Evolutionary conservation across 2,888 invertebrate genomes (phyloP), one percentile per base, ranked within the genome.

Genomic region (Agriotes lineatus): DNA sequence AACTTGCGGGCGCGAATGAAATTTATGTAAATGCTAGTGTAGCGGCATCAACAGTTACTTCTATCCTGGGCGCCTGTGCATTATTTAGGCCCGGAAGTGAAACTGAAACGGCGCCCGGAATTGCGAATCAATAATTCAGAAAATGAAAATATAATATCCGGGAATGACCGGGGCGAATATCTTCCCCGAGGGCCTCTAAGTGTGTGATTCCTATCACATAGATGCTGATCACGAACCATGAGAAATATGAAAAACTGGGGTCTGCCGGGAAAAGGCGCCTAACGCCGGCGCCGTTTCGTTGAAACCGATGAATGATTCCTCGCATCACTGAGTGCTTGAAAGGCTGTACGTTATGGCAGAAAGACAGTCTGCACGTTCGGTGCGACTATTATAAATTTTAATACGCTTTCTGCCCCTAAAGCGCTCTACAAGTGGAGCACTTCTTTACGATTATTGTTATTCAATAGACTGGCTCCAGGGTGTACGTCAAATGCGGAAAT

Each of bases 181-280:
- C 33, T 16, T 52, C 52, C 52, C 52, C 18, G 18, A 48, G 52
- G 52, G 33, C 33, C 33, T 33, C 52, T 33, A 61, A 69, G 64
- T 61, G 63, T 66, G 60, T 59, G 50, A 59, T 72, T 66, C 58
- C 67, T 66, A 62, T 59, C 50, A 63, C 66, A 64, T 62, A 66
- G 64, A 74, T 74, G 74, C 79, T 44, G 75, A 76, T 77, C 79
- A 79, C 79, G 77, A 73, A 75, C 73, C 69, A 71, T 72, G 74
- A 75, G 78, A 76, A 78, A 79, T 78, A 78, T 78, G 77, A 75
- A 78, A 77, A 76, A 72, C 66, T 56, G 59, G 37, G 72, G 73
- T 67, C 69, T 72, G 76, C 66, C 67, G 67, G 48, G 75, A 71
- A 73, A 74, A 63, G 58, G 70, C 67, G 73, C 65, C 72, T 75